Evolutionary conservation across 1,140 invertebrate species (phyloP).

Genomic region (Caenorhabditis latens): DNA sequence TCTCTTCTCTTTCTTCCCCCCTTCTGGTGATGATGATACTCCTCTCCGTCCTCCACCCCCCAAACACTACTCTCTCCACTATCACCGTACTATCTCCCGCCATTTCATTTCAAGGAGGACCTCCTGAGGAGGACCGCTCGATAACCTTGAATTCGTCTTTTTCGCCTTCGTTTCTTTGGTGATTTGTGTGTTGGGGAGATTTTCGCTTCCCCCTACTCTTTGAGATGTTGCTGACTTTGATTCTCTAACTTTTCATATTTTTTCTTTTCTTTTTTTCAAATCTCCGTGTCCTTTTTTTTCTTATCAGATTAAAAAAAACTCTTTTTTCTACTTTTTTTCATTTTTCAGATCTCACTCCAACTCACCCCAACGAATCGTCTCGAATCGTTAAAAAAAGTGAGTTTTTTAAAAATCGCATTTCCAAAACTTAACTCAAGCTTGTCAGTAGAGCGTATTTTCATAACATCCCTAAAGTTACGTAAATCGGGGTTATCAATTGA

Average conservation of each 20-base stretch:
- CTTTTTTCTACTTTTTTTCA: too few relatives aligned
- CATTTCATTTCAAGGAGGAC: constrained; percentile 6
- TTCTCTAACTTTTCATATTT: neutral
- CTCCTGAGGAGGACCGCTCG: constrained; percentile 40
- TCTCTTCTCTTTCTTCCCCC: neutral
- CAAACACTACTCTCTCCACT: neutral
- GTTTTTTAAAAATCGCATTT: too few relatives aligned
- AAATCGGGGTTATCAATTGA: too few relatives aligned
- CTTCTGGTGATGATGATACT: constrained; percentile 40
- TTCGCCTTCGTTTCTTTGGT: neutral
- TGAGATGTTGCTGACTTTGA: neutral
- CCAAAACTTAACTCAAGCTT: too few relatives aligned
- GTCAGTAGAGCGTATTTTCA: too few relatives aligned
- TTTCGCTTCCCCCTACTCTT: neutral
- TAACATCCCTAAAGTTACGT: too few relatives aligned
- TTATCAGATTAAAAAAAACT: too few relatives aligned
- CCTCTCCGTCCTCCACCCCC: neutral
- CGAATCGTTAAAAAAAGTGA: too few relatives aligned
- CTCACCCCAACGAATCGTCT: too few relatives aligned
- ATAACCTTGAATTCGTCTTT: constrained; percentile 52
- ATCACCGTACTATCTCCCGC: neutral
- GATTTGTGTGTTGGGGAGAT: neutral
- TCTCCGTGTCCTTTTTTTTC: too few relatives aligned
- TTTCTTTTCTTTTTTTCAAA: neutral
- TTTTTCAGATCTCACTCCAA: too few relatives aligned